These are phyloP conservation scores for Epizoanthus illoricatus DNA, from an alignment of 92 coral and sea anemone genomes.

Conservation along the genomic window DNA sequence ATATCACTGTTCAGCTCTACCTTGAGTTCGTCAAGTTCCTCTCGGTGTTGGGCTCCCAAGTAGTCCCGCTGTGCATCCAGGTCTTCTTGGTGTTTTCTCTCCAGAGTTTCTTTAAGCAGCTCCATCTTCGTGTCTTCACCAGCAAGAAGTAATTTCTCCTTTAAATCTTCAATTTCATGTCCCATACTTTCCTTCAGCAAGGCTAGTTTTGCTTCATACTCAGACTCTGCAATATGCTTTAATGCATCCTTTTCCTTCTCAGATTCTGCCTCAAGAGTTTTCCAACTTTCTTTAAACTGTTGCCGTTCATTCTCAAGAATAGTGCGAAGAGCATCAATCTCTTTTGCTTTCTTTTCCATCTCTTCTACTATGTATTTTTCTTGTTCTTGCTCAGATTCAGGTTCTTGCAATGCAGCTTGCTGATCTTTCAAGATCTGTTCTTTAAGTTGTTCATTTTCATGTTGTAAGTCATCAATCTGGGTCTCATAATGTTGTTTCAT, in stretches of 20 bases:
- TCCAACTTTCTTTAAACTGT: constrained; percentile 48
- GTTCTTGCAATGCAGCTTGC: constrained; percentile 18
- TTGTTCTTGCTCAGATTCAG: constrained; percentile 37
- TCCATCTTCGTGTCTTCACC: constrained; percentile 67
- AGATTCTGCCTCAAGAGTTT: constrained; percentile 38
- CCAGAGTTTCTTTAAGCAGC: constrained; percentile 60
- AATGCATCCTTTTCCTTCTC: constrained; percentile 19
- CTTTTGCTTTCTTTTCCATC: constrained; percentile 73
- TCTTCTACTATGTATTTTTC: constrained; percentile 72
- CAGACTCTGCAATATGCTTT: constrained; percentile 13
- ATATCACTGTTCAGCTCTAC: constrained; percentile 62
- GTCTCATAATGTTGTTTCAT: constrained; percentile 70
- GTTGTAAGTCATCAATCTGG: constrained; percentile 53
- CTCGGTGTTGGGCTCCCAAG: constrained; percentile 68
- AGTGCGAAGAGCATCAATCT: constrained; percentile 58
- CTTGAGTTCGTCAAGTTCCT: constrained; percentile 68
- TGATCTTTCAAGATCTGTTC: not conserved
- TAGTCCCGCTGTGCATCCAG: constrained; percentile 59
- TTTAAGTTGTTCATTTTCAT: constrained; percentile 29
- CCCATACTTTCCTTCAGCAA: constrained; percentile 58
- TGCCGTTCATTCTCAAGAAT: constrained; percentile 67
- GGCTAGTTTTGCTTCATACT: constrained; percentile 48
- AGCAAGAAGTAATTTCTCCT: constrained; percentile 65
- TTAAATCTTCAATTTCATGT: constrained; percentile 64
- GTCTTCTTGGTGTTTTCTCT: constrained; percentile 72